Base-by-base conservation (phyloP, 2,797 vertebrate genomes). In the Stomatorhinus walkeri region DNA sequence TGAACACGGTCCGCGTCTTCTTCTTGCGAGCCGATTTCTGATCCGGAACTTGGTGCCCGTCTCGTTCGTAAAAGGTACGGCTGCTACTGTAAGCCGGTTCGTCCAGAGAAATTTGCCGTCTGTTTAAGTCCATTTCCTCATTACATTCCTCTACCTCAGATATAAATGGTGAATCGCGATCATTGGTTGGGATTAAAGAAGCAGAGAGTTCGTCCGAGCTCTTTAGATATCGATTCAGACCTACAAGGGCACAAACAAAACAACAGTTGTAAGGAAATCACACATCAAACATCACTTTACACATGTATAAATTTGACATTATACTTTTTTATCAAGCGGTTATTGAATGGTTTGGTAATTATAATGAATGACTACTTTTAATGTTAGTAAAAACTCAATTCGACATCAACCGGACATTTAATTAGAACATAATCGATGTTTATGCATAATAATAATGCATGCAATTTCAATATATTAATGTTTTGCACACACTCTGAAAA, bases 1-100 rank as follows among this genome's bases (percentile, higher is more conserved):
- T 97, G 93, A 98, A 98, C 19, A 98, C 97, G 0, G 97, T 98
- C 24, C 97, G 95, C 2, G 96, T 98, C 92, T 98, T 98, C 93
- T 98, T 98, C 94, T 96, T 97, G 22, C 97, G 95, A 32, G 89
- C 90, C 12, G 91, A 90, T 32, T 91, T 92, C 88, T 28, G 91
- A 19, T 93, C 91, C 46, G 90, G 22, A 48, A 93, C 76, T 51
- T 91, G 91, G 0, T 89, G 90, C 1, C 92, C 89, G 51, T 94
- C 93, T 1, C 19, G 76, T 40, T 79, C 40, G 76, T 40, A 79
- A 79, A n/a, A n/a, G 76, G 36, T n/a, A 9, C 40, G 36, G 89
- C 92, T 72, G 95, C 94, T 51, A 95, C 94, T 0, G 90, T 90
- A 76, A 92, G 88, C 54, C 83, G 90, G 22, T 92, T 92, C 0